A percentile compares a stretch with the other conserved stretches of the same genome.
Evolutionary conservation across 2,888 invertebrate genomes (phyloP).

Genomic region (Tillus elongatus): DNA sequence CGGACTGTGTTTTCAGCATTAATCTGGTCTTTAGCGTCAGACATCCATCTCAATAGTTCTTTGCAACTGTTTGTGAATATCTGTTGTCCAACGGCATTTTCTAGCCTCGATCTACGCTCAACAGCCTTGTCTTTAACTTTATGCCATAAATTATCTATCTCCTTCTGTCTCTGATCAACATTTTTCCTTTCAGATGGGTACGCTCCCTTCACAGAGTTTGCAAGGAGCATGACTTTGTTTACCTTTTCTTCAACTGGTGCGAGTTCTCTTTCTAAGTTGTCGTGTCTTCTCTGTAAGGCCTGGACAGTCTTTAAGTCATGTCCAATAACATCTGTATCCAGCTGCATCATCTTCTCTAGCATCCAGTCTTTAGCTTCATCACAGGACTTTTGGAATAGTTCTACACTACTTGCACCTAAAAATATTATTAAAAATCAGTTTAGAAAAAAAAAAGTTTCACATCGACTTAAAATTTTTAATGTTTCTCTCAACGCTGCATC

Average conservation of each 20-base stretch:
- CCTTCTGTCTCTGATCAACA: constrained; percentile 73
- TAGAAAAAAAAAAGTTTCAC: not conserved
- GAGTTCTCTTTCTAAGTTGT: constrained; percentile 87
- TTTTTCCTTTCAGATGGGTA: constrained; percentile 86
- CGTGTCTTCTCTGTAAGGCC: constrained; percentile 83
- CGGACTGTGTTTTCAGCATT: constrained; percentile 68
- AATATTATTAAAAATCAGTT: not conserved
- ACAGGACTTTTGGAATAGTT: constrained; percentile 90
- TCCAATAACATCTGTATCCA: constrained; percentile 68
- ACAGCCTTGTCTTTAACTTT: constrained; percentile 78
- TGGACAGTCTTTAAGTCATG: constrained; percentile 86
- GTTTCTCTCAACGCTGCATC: no score
- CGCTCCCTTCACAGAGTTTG: constrained; percentile 81
- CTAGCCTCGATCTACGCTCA: constrained; percentile 73
- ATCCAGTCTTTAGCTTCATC: constrained; percentile 98
- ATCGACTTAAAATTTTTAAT: not conserved
- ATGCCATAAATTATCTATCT: constrained; percentile 82
- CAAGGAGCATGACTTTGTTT: constrained; percentile 75
- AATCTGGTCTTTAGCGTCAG: constrained; percentile 67
- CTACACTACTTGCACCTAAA: constrained; percentile 58
- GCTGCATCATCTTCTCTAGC: constrained; percentile 86
- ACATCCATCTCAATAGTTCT: constrained; percentile 73
- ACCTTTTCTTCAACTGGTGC: constrained; percentile 93
- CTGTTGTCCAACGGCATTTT: constrained; percentile 92
- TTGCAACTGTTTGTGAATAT: constrained; percentile 82